Evolutionary conservation across 2,797 vertebrate species (phyloP), one percentile per base, ranked within the genome.

Genomic region (Characodon lateralis): DNA sequence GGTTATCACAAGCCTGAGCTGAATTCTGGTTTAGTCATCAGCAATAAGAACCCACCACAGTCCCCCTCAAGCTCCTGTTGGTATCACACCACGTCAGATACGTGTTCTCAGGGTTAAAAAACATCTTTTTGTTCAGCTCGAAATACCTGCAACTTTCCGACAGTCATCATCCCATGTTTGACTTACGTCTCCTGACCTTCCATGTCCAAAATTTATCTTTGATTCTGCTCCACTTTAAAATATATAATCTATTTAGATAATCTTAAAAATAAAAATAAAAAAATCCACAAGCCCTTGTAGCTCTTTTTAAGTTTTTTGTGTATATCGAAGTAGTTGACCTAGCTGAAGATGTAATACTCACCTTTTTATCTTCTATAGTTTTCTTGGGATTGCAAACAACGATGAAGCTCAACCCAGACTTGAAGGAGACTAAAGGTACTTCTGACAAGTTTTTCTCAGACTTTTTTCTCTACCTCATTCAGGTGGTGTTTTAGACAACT

Each of bases 401-500:
- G 75, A 43, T 70, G 69, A 78, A 5, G 14, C 76, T 83, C 16
- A 71, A 74, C 79, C 72, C 48, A 12, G 55, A 70, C 81, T 83
- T 72, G 66, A 59, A 2, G 2, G 61, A 50, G 56, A 2, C 55
- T 72, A 78, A 72, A 73, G 79, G 50, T 8, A 43, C 83, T 68
- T 69, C 88, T 80, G 83, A 80, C 78, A 48, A 66, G 79, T 48
- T 94, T 89, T 87, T 79, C 83, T 88, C 89, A 91, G 91, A 86
- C 94, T 96, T 96, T 96, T 97, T 97, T 95, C 95, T 91, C 92
- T 81, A 95, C 93, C 95, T 95, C 92, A 89, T 85, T 89, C 93
- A 95, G 94, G 91, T 95, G 89, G 93, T 88, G 85, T 91, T 95
- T 96, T 95, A 96, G 94, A 93, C 92, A 89, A 81, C 13, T 39